phyloP scores from a whole-genome alignment of 2,797 vertebrate genomes.

The Cyclopterus lumpus region DNA sequence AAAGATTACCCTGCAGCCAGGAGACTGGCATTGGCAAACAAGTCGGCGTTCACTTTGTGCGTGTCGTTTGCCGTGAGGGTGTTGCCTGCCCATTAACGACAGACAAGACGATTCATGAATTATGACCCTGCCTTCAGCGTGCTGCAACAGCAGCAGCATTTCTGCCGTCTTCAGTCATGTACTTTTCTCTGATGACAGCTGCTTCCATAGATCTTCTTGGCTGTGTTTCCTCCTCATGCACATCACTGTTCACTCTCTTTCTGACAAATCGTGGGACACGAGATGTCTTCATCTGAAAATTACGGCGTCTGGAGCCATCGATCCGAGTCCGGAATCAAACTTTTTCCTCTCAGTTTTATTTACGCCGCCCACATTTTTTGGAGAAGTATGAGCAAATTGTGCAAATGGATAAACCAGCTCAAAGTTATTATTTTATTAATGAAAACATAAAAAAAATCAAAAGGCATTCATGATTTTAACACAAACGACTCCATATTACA shows the following conservation, averaged over 20 bases:
- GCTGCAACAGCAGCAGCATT: slow-evolving; percentile 47
- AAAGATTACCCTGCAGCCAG: not conserved
- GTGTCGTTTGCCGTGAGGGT: slow-evolving; percentile 9
- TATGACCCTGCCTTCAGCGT: slow-evolving; percentile 28
- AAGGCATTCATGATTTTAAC: not conserved
- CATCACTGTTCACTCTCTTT: not conserved
- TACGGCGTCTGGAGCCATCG: not conserved
- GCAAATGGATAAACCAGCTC: slow-evolving; percentile 1
- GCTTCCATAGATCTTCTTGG: not conserved
- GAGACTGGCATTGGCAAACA: not conserved
- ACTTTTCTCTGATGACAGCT: not conserved
- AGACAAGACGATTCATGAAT: slow-evolving; percentile 52
- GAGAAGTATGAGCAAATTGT: not conserved
- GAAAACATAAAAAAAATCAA: not conserved
- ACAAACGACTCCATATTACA: not conserved
- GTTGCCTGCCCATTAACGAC: not conserved
- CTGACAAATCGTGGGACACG: not conserved
- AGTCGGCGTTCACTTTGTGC: not conserved
- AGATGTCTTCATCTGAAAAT: not conserved
- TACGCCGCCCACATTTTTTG: slow-evolving; percentile 10
- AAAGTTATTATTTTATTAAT: slow-evolving; percentile 1
- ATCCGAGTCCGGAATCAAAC: not conserved
- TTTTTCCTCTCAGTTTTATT: not conserved
- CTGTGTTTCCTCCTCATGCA: not conserved
- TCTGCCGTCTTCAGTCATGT: slow-evolving; percentile 27